Conservation (phyloP, 2,888 invertebrate species). For the Gari tellinella region DNA sequence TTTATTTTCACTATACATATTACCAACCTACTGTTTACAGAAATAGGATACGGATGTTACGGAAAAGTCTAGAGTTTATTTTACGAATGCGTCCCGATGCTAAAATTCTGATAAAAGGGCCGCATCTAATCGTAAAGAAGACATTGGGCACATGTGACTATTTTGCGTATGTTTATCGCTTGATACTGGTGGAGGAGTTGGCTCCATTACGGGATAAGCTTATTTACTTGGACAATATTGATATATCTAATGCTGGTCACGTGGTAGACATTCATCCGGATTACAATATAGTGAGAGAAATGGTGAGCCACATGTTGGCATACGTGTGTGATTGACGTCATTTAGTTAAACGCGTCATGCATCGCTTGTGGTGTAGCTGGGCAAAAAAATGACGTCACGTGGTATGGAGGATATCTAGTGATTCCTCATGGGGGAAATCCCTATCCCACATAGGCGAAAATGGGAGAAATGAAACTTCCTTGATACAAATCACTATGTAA, state of each 20-base stretch:
- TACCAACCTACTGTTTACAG: background rate
- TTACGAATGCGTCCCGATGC: background rate
- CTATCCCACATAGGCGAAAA: no score
- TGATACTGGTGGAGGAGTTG: background rate
- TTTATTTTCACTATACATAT: background rate
- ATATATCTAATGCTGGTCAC: background rate
- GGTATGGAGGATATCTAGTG: no score
- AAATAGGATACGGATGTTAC: background rate
- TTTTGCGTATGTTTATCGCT: background rate
- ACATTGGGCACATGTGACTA: background rate
- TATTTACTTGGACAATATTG: constrained; percentile 9
- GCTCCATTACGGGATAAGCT: background rate
- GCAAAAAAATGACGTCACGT: no score
- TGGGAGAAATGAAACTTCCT: no score
- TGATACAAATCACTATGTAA: no score
- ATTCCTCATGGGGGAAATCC: no score
- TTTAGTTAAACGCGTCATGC: no score
- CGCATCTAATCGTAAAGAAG: background rate
- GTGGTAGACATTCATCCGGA: background rate
- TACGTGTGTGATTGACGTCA: background rate
- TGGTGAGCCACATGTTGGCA: constrained; percentile 7
- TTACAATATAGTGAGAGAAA: background rate
- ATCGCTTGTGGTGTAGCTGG: no score
- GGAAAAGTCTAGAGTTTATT: background rate
- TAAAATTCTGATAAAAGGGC: constrained; percentile 5